Evolutionary conservation across 2,888 invertebrate species (phyloP), one percentile per base, ranked within the genome.

Genomic region (Alloscopus bannaensis): DNA sequence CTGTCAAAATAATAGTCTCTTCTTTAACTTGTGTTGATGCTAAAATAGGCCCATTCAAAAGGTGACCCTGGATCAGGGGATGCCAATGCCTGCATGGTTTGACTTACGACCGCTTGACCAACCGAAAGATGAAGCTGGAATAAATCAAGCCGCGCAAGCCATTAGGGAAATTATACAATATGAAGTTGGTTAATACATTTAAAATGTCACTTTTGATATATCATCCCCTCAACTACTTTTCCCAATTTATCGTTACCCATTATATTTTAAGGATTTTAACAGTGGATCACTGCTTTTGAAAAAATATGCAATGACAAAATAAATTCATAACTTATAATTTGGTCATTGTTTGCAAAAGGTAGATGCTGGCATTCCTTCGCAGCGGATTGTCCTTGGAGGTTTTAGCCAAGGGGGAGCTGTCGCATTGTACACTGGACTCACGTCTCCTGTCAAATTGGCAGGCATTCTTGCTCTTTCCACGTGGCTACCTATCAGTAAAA

Each of bases 371-470:
- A 95, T 98, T 87, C 92, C 94, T 57, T 90, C 95, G 16, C 92
- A 93, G 86, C 92, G 95, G 75, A 95, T 99, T 86, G 89, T 97
- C 52, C 85, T 99, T 52, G 98, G 98, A 66, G 99, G 99, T 20
- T 99, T 99, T 89, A 98, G 98, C 75, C 98, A 98, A 91, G 99
- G 99, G 60, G 99, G 98, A 3, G 97, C 98, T 2, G 90, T 99
- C 81, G 98, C 99, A 0, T 90, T 99, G n/a, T 97, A 95, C 88
- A 94, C 98, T 70, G 97, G 95, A 11, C 90, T 99, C 62, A 95
- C 94, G 42, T 95, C 92, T 88, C 91, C 93, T 16, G 92, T 95
- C 88, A 92, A 92, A 47, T 88, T 99, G 81, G 99, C 93, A 60
- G 99, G 98, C 62, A 92, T 98, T 26, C 91, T 98, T 87, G 94